Evolutionary conservation across 2,888 invertebrate genomes (phyloP).

Genomic region (Callosobruchus maculatus): DNA sequence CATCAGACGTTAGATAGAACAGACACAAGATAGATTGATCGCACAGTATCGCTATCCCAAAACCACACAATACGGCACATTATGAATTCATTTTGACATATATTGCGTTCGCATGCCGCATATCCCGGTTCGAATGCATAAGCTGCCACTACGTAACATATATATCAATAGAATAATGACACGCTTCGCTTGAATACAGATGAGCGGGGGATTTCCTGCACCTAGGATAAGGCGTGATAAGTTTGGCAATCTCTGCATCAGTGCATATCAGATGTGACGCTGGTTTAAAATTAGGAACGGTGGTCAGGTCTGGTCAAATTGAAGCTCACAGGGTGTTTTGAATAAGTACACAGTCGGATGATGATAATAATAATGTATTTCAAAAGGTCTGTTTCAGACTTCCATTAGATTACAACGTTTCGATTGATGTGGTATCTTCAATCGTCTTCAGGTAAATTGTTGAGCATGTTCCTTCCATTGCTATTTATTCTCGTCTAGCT

Average conservation of each 20-base stretch:
- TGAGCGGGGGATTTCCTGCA: constrained; percentile 7
- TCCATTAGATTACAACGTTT: no score
- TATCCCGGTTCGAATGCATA: constrained; percentile 1
- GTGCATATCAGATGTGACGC: not conserved
- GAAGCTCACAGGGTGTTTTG: no score
- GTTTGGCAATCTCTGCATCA: not conserved
- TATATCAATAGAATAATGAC: constrained; percentile 7
- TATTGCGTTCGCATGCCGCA: not conserved
- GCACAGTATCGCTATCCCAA: not conserved
- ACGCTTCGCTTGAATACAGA: constrained; percentile 5
- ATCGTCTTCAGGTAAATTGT: no score
- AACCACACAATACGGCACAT: not conserved
- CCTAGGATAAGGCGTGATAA: constrained; percentile 1
- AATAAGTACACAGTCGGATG: no score
- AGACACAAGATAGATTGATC: not conserved
- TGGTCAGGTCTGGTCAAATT: no score
- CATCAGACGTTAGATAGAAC: not conserved
- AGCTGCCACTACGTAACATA: constrained; percentile 4
- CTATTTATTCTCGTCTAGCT: no score
- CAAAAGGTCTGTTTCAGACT: no score
- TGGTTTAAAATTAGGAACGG: not conserved
- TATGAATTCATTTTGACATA: not conserved
- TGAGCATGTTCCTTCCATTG: no score
- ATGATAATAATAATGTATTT: no score
- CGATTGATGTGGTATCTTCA: no score